Percentiles rank a stretch among this genome's conserved stretches.
Evolutionary conservation across 2,797 vertebrate genomes (phyloP).

Genomic region (Saxicola maurus): DNA sequence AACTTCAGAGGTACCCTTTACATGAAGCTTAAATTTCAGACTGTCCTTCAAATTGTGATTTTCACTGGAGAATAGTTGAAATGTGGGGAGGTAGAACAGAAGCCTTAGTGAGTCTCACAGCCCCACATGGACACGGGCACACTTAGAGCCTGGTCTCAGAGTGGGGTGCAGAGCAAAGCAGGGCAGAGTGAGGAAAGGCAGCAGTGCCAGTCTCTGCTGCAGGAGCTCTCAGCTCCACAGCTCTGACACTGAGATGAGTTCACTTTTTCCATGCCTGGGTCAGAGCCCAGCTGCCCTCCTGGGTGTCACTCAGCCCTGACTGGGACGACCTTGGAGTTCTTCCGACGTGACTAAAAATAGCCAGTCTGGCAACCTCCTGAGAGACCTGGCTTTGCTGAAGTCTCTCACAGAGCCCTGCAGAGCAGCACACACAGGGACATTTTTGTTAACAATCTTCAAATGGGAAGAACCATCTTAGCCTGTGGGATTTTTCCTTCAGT

Average conservation of each 20-base stretch:
- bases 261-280: not conserved
- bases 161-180: not conserved
- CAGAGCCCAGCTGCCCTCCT: not conserved
- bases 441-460: not conserved
- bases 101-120: not conserved
- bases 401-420: not conserved
- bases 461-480: not conserved
- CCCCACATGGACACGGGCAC: rapidly evolving
- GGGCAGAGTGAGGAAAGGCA: not conserved
- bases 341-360: not conserved
- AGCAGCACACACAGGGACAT: not conserved
- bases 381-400: not conserved
- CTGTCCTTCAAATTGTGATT: not conserved
- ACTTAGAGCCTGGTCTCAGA: not conserved
- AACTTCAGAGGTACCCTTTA: not conserved
- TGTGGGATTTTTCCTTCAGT: not conserved
- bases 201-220: not conserved
- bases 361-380: not conserved
- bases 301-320: not conserved
- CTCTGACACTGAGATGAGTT: not conserved
- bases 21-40: not conserved
- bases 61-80: not conserved
- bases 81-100: not conserved
- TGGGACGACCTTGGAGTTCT: not conserved
- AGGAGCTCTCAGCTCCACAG: not conserved